A percentile compares a stretch with the other conserved stretches of the same genome.
phyloP scores from a whole-genome alignment of 2,888 invertebrate genomes.

The Sussaba pulchella region DNA sequence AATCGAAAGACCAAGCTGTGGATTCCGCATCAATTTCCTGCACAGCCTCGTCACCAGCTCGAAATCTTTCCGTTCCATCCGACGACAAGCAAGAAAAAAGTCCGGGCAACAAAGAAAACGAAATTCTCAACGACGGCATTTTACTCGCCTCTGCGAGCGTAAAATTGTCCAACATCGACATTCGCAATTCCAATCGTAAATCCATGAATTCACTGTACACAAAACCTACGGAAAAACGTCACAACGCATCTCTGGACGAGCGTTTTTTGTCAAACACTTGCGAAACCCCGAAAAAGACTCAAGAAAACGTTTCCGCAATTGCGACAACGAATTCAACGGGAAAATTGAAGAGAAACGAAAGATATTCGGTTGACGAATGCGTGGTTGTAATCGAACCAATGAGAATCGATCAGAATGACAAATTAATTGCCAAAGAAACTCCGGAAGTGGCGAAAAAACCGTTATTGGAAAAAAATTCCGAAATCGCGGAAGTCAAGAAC shows the following conservation, averaged over 20 bases:
- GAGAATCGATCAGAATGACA: conserved; percentile 31
- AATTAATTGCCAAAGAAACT: not conserved
- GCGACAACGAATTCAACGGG: conserved; percentile 1
- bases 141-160: not conserved
- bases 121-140: conserved; percentile 56
- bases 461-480: not conserved
- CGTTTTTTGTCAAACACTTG: not conserved
- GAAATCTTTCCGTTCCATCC: conserved; percentile 47
- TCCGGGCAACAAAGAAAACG: conserved; percentile 68
- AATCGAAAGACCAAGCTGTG: not conserved
- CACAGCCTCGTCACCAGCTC: conserved; percentile 19
- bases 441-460: conserved; percentile 6
- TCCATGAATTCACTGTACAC: conserved; percentile 22
- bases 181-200: conserved; percentile 21
- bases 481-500: not conserved
- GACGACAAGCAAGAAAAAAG: conserved; percentile 51
- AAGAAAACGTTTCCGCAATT: not conserved
- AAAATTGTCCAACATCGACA: conserved; percentile 1
- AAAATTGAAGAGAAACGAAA: conserved; percentile 11
- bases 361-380: conserved; percentile 47
- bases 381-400: conserved; percentile 59
- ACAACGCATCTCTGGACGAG: conserved; percentile 21
- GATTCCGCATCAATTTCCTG: conserved; percentile 1
- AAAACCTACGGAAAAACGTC: conserved; percentile 34
- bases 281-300: not conserved